Base-by-base conservation (phyloP, 1,140 invertebrate species). In the Procambarus virginalis region DNA sequence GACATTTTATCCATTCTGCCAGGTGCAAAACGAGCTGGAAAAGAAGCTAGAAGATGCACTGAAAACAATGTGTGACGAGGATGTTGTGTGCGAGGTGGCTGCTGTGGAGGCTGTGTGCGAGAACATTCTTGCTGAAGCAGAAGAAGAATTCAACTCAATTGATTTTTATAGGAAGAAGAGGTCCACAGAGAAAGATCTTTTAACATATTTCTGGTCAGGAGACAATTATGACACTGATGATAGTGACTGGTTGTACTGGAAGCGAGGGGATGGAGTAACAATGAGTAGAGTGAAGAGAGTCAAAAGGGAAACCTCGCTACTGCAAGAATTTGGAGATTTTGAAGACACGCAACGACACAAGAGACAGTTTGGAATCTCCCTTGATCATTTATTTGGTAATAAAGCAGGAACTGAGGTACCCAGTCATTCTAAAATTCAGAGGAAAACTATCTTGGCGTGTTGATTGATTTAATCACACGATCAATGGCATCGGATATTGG, bases 81-180 rank as follows among this genome's bases (percentile, higher is more conserved):
- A 93, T 89, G 88, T 94, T 17, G 92, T 93, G 20, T 94, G 94
- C 92, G 92, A 93, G 34, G 93, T 94, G 45, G 93, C 93, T 6
- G 92, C 94, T 58, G 90, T 94, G 20, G 92, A 93, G 68, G 93
- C 94, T 3, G 93, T 93, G 8, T 95, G 94, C 92, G 93, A 94
- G 45, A 85, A 90, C 14, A 87, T 93, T 48, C 81, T 93, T 12
- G 86, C 92, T 83, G 93, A 94, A 84, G 92, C 93, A 51, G 93
- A 93, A 86, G 92, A 93, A 70, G 91, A 92, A n/a, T 92, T 77
- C 34, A 90, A 93, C 75, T 82, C 82, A 22, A 92, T 92, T 76
- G 91, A 84, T 17, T 91, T 91, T 9, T 85, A 60, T 22, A 80
- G 88, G 51, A 86, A 82, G 51, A 92, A 90, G 46, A 83, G 92